Base-by-base conservation (phyloP, 2,888 invertebrate species). In the Gasteruption jaculator region DNA sequence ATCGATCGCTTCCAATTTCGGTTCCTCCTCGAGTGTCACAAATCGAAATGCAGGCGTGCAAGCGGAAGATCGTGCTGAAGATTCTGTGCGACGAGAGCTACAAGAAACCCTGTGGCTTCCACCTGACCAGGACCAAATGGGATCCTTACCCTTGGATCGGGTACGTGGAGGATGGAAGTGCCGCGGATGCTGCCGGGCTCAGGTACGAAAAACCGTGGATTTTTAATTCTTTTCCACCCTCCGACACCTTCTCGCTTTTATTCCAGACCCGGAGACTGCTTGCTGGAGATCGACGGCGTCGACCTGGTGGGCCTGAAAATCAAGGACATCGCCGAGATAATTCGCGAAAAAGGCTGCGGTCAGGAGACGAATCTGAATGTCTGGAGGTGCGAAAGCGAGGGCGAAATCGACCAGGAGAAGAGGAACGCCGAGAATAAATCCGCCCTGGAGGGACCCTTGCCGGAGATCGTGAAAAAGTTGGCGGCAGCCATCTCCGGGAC, bases 131-230 rank as follows among this genome's bases (percentile, higher is more conserved):
- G 52, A 83, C 83, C 5, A 78, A 85, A 45, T 87, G 86, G 86
- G 87, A 87, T 68, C 86, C 86, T 0, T 87, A 87, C 70, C 86
- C 87, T 15, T 87, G 87, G 86, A 82, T 85, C 10, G 79, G 79
- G 41, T 80, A 78, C 38, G 82, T 86, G 15, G 81, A 81, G 14
- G 59, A 65, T 0, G 76, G 73, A 5, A 80, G 83, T 2, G 73
- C 81, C 40, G 86, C 86, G 1, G 77, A 80, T 40, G 45, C 61
- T 0, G 79, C 82, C 1, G 86, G 85, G 1, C 64, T 86, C 30
- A 79, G 75, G 69, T 67, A 58, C 22, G n/a, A n/a, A n/a, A n/a
- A n/a, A n/a, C n/a, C n/a, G n/a, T n/a, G n/a, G n/a, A n/a, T n/a
- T 21, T 26, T 11, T 35, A 10, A 12, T 35, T 15, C 6, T 11